Percentiles rank a stretch among this genome's conserved stretches.
phyloP scores from a whole-genome alignment of 2,113 vertebrate species.

The Aegithalos caudatus region DNA sequence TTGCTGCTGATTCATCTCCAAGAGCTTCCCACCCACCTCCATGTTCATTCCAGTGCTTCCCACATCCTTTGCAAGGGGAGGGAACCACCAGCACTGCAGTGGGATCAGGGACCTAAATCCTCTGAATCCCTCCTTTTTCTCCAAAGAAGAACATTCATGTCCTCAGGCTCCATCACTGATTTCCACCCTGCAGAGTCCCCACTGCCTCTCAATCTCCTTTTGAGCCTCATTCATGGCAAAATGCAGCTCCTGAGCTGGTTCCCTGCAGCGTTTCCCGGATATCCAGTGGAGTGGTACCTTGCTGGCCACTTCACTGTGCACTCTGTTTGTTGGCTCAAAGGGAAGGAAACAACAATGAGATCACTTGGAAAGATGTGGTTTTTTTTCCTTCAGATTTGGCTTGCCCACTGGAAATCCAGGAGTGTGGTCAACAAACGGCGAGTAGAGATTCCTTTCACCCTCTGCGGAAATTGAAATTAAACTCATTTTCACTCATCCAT shows the following conservation, averaged over 20 bases:
- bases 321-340: neutral
- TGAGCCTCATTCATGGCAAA: neutral
- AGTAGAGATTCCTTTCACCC: fast-evolving
- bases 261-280: neutral
- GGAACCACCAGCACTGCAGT: fast-evolving
- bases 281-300: neutral
- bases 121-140: neutral
- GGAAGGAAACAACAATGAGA: slow-evolving; percentile 29
- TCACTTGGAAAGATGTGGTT: neutral
- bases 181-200: neutral
- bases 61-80: neutral
- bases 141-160: neutral
- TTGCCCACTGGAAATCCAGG: neutral
- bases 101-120: neutral
- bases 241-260: neutral
- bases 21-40: neutral
- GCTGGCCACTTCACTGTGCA: neutral
- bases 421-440: fast-evolving
- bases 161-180: neutral
- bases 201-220: neutral
- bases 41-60: neutral
- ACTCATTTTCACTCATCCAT: neutral
- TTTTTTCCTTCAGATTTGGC: neutral
- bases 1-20: neutral
- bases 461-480: neutral